A percentile compares a stretch with the other conserved stretches of the same genome.
Conservation (phyloP, 1,140 invertebrate species). For the Heliconius melpomene region DNA sequence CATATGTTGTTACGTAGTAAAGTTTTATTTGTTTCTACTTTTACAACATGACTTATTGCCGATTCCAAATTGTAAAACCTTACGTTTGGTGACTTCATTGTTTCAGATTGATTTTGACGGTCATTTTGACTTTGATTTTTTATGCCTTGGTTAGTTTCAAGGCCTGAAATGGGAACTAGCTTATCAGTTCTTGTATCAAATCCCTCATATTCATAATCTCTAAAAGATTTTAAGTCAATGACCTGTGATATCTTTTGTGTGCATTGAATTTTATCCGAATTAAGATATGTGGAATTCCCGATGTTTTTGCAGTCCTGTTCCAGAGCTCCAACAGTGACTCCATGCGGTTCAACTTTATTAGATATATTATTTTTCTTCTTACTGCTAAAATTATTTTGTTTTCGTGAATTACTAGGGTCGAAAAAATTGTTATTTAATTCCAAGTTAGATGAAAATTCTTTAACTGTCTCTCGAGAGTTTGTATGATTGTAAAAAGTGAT, state of each 20-base stretch:
- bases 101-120: neutral
- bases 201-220: conserved; percentile 51
- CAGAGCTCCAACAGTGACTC: neutral
- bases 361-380: neutral
- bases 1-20: conserved; percentile 47
- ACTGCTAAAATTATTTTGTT: neutral
- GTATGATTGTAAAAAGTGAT: neutral
- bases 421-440: neutral
- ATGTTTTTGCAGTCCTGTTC: neutral
- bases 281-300: neutral
- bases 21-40: conserved; percentile 32
- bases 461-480: conserved; percentile 18
- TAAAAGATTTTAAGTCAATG: conserved; percentile 32
- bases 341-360: neutral
- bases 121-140: neutral
- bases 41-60: conserved; percentile 41
- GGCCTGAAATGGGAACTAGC: neutral
- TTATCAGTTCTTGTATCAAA: neutral
- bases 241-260: neutral
- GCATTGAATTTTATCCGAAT: neutral
- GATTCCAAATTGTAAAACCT: conserved; percentile 63
- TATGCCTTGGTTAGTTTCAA: neutral
- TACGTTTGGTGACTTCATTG: neutral
- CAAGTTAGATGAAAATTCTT: neutral
- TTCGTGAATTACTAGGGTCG: neutral